Evolutionary conservation across 2,888 invertebrate genomes (phyloP), one percentile per base, ranked within the genome.

Genomic region (Selenia dentaria): DNA sequence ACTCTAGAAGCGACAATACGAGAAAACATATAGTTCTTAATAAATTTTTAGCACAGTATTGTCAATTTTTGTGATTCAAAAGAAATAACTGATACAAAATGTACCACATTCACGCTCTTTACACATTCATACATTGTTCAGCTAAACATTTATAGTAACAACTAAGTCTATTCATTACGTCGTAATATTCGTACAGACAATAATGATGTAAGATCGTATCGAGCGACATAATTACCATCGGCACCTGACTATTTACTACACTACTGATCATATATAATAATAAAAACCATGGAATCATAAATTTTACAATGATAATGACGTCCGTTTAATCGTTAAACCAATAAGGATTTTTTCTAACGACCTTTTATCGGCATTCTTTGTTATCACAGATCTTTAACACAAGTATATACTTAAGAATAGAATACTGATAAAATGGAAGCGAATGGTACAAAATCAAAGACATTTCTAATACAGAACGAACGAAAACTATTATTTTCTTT

Each of bases 91-190:
- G 69, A 83, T 78, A 79, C 74, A 69, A 79, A 77, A 46, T 79
- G 71, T 74, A 73, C 73, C 83, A 77, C 90, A 90, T 84, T 85
- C 90, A 88, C 77, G 59, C 89, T 50, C 75, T 82, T 78, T 79
- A 85, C 88, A 88, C 52, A 42, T 16, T 72, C 90, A 86, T 83
- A 81, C 88, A 76, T 36, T 45, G 74, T 83, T n/a, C 88, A 79
- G 81, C 90, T 90, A 90, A 88, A 90, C 89, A 90, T 89, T 89
- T 89, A 90, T 86, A 77, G 73, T 90, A 90, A 89, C 88, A 86
- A 83, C 90, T 90, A 90, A 80, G 71, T 79, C 79, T 81, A 81
- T 75, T 77, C 68, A 79, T 82, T 83, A 86, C 74, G 70, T 78
- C 72, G 64, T 65, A 79, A 82, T 80, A 85, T 74, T 83, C 74